Evolutionary conservation across 2,113 vertebrate species (phyloP), one percentile per base, ranked within the genome.

Genomic region (Reinhardtius hippoglossoides): DNA sequence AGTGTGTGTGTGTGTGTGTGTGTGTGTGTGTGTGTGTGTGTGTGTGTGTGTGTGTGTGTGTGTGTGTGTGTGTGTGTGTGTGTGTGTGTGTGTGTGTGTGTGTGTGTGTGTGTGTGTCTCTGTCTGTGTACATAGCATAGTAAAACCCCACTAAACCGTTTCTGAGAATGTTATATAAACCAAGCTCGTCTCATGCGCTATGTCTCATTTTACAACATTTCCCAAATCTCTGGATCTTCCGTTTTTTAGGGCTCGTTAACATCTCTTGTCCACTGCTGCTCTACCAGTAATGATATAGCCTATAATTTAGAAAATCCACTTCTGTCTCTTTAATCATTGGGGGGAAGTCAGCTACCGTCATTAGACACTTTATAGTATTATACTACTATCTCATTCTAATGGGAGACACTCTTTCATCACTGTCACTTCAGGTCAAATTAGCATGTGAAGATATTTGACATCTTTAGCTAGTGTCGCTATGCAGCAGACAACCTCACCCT

Each of bases 391-490:
- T n/a, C 20, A 24, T 67, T 80, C 18, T 50, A 20, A 50, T 4
- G 31, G 5, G 27, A 9, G 21, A 35, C 37, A 26, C 46, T 56
- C 46, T 56, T 31, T 37, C 46, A 24, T 52, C 18, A 1, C 27
- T 60, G 20, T 26, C 40, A 20, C 70, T 68, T 63, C 15, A 37
- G 67, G 65, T 84, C 21, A 73, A 55, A 90, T 81, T 60, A 82
- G 44, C 70, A 69, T 67, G 67, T 67, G 68, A 70, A 76, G 60
- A 44, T 76, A 57, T 74, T 74, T 12, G 18, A 76, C 62, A 83
- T 82, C 74, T 85, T 73, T 48, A 68, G 74, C 83, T 87, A 18
- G 59, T 58, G n/a, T 75, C 26, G 18, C 58, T 71, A 71, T 62
- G 21, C 46, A 0, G 31, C 46, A 65, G 55, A 67, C 54, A 42